phyloP scores from a whole-genome alignment of 2,113 vertebrate species.

The Salvelinus fontinalis region DNA sequence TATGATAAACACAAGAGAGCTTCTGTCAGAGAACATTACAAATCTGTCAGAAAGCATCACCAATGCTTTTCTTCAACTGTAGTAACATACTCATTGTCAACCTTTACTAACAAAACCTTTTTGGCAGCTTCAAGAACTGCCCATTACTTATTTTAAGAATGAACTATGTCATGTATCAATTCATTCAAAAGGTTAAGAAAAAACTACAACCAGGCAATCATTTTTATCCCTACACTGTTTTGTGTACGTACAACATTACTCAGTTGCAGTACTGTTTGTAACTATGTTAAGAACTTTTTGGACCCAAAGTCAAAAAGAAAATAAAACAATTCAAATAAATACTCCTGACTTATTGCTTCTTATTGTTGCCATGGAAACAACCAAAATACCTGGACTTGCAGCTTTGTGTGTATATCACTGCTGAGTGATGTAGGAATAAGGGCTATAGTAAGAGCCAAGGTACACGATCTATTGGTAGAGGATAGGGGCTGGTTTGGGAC shows the following conservation, averaged over 20 bases:
- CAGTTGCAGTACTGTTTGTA: slow-evolving; percentile 32
- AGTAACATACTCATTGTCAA: background rate
- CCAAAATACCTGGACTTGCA: background rate
- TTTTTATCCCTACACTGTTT: slow-evolving; percentile 27
- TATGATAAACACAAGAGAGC: background rate
- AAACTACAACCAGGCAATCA: background rate
- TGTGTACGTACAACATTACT: slow-evolving; percentile 31
- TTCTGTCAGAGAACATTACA: background rate
- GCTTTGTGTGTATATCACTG: background rate
- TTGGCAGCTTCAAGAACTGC: background rate
- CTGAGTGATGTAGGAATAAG: background rate
- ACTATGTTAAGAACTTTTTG: slow-evolving; percentile 28
- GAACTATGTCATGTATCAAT: slow-evolving; percentile 6
- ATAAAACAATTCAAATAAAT: slow-evolving; percentile 51
- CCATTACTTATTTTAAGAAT: background rate
- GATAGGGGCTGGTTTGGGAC: slow-evolving; percentile 1
- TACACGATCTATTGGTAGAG: background rate
- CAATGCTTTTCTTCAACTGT: background rate
- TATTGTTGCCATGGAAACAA: background rate
- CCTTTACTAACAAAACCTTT: background rate
- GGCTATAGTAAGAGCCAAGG: background rate
- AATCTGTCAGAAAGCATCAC: background rate
- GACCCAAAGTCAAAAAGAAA: slow-evolving; percentile 44
- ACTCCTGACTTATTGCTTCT: slow-evolving; percentile 12
- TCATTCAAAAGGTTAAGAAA: background rate